Conservation (phyloP, 2,797 vertebrate genomes). For the Diceros bicornis region DNA sequence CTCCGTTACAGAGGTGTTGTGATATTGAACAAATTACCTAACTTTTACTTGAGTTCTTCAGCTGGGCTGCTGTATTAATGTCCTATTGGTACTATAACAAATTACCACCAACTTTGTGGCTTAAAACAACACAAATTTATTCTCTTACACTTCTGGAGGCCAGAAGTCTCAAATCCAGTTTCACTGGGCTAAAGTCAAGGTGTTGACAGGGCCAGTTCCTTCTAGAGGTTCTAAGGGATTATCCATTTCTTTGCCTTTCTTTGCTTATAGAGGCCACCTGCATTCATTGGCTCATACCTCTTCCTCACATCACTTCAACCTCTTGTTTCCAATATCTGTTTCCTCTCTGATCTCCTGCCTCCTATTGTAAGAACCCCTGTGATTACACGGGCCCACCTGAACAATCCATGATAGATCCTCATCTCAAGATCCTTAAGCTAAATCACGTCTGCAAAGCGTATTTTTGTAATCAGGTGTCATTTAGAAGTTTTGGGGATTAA, state of each 20-base stretch:
- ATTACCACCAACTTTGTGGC: background rate
- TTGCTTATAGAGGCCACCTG: background rate
- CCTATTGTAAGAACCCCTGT: background rate
- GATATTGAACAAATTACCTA: background rate
- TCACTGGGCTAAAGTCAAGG: background rate
- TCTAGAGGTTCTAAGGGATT: background rate
- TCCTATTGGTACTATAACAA: background rate
- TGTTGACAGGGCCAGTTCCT: background rate
- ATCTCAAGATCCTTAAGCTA: background rate
- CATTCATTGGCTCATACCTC: background rate
- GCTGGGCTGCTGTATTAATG: background rate
- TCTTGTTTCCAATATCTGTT: background rate
- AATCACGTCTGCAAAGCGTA: background rate
- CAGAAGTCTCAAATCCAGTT: background rate
- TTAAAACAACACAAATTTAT: background rate
- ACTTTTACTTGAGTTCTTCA: background rate
- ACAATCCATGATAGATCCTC: background rate
- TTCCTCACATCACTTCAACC: background rate
- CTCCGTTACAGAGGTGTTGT: background rate
- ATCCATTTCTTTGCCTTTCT: background rate
- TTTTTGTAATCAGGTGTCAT: background rate
- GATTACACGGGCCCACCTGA: background rate
- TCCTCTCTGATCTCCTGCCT: background rate
- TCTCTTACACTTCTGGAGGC: background rate
- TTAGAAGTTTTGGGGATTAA: background rate